Conservation (phyloP, 2,113 vertebrate genomes). For the Montifringilla adamsi region DNA sequence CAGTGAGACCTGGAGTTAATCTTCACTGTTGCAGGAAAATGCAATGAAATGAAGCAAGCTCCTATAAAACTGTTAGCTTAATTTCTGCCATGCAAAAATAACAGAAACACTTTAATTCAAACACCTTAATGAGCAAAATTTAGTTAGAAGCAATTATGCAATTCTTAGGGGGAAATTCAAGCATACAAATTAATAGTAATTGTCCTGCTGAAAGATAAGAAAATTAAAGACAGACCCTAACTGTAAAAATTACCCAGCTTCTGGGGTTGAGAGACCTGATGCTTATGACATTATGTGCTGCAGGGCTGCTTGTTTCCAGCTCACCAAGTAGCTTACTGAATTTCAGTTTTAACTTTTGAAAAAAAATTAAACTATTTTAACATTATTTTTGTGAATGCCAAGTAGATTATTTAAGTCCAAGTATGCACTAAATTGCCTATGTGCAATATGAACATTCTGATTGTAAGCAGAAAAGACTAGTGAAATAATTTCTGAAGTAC, state of each 20-base stretch:
- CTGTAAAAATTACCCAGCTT: neutral
- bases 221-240: neutral
- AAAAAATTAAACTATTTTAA: neutral
- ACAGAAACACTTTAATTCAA: conserved; percentile 31
- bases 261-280: neutral
- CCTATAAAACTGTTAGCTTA: conserved; percentile 40
- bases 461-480: neutral
- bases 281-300: neutral
- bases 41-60: conserved; percentile 14
- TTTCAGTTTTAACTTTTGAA: neutral
- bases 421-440: neutral
- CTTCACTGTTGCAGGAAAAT: conserved; percentile 16
- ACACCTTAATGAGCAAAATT: neutral
- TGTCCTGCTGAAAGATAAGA: conserved; percentile 28
- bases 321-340: neutral
- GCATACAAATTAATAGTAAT: conserved; percentile 11
- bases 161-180: conserved; percentile 14
- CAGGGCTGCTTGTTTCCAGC: neutral
- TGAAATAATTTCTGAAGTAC: neutral
- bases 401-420: neutral
- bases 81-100: conserved; percentile 52
- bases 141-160: conserved; percentile 53
- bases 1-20: conserved; percentile 45
- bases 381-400: neutral
- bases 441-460: neutral